These are phyloP conservation scores for Agrotis exclamationis DNA, from an alignment of 2,888 invertebrate species.

Conservation along the genomic window DNA sequence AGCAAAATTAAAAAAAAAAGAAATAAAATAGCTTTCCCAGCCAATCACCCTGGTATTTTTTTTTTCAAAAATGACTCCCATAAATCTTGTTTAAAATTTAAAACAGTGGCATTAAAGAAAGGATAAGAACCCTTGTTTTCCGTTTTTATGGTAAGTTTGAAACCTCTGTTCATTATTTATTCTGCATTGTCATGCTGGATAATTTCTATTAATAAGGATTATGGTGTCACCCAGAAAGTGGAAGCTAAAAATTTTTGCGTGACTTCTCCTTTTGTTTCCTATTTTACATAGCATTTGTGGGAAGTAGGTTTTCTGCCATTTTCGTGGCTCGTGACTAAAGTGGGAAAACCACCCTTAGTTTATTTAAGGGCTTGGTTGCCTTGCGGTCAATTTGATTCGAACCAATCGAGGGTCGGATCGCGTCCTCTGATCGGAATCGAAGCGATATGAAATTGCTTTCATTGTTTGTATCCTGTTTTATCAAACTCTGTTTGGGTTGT, in stretches of 20 bases:
- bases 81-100: too few relatives aligned
- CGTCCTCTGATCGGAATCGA: slow-evolving; percentile 23
- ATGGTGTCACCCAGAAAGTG: background rate
- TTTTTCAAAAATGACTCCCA: too few relatives aligned
- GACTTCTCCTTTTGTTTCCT: background rate
- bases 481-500: slow-evolving; percentile 7
- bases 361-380: slow-evolving; percentile 51
- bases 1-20: too few relatives aligned
- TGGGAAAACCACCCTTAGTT: slow-evolving; percentile 41
- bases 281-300: background rate
- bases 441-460: slow-evolving; percentile 44
- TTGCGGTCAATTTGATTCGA: slow-evolving; percentile 53
- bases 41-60: too few relatives aligned
- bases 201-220: background rate
- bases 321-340: slow-evolving; percentile 3
- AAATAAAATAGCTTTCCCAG: too few relatives aligned
- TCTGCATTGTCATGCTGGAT: background rate
- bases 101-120: too few relatives aligned
- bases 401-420: slow-evolving; percentile 46
- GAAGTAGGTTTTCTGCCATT: slow-evolving; percentile 29
- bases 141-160: background rate
- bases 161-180: background rate
- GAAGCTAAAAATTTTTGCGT: background rate
- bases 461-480: slow-evolving; percentile 38
- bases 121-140: too few relatives aligned